A percentile compares a stretch with the other conserved stretches of the same genome.
phyloP scores from a whole-genome alignment of 2,888 invertebrate genomes.

The Tenthredo amoena region DNA sequence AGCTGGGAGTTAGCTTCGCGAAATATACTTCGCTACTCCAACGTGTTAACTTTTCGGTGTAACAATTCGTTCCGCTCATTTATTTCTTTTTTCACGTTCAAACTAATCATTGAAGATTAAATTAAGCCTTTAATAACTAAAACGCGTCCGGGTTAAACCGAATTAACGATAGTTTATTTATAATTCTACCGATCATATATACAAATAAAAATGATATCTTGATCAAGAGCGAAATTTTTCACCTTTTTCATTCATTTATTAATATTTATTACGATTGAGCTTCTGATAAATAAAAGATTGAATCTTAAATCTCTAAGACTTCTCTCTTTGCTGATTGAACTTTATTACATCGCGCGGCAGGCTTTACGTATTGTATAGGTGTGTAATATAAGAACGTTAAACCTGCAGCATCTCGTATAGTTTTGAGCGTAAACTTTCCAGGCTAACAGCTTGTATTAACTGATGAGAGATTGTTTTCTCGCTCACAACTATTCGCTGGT shows the following conservation, averaged over 20 bases:
- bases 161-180: constrained; percentile 50
- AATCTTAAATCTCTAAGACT: neutral
- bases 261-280: neutral
- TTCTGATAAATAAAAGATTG: neutral
- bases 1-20: neutral
- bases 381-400: constrained; percentile 7
- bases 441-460: neutral
- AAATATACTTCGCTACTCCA: neutral
- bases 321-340: neutral
- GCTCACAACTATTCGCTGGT: constrained; percentile 14
- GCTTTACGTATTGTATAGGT: neutral
- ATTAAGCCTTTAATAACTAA: neutral
- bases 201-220: neutral
- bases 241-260: neutral
- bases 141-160: constrained; percentile 51
- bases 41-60: neutral
- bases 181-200: constrained; percentile 11
- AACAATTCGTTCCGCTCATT: neutral
- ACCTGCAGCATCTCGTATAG: neutral
- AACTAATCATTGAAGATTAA: neutral
- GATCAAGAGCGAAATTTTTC: neutral
- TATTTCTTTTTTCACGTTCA: neutral
- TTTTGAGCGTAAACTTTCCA: neutral
- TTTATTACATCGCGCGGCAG: neutral
- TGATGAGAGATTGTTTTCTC: neutral